Conservation (phyloP, 2,888 invertebrate genomes). For the Cosmorhoe ocellata region DNA sequence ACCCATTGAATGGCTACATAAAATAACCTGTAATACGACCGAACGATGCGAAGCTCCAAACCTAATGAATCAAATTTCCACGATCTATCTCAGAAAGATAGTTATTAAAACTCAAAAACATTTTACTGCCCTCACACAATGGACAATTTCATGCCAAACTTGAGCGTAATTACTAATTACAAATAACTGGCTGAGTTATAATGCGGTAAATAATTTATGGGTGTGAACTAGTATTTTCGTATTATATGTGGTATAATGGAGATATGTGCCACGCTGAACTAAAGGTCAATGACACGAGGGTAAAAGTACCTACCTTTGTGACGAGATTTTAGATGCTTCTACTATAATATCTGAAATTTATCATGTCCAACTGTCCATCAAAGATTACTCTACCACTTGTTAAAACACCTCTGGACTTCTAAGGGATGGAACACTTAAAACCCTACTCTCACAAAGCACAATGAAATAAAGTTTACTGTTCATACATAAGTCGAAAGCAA, state of each 20-base stretch:
- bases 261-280: conserved; percentile 22
- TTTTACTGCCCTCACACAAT: conserved; percentile 43
- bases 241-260: background rate
- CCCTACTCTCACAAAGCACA: too few relatives aligned
- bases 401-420: too few relatives aligned
- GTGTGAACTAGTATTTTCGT: conserved; percentile 1
- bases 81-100: conserved; percentile 33
- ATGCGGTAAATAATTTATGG: conserved; percentile 27
- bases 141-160: conserved; percentile 40
- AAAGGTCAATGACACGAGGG: background rate
- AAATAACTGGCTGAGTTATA: conserved; percentile 34
- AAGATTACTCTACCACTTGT: too few relatives aligned
- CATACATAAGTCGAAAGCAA: too few relatives aligned
- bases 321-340: too few relatives aligned
- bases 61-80: conserved; percentile 28
- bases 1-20: too few relatives aligned
- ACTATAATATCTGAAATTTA: too few relatives aligned
- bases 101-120: conserved; percentile 29
- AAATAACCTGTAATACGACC: too few relatives aligned
- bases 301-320: too few relatives aligned
- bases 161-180: conserved; percentile 34
- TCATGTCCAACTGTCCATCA: too few relatives aligned
- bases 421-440: too few relatives aligned
- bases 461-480: too few relatives aligned
- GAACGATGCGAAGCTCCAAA: background rate